These are phyloP conservation scores for Chloebia gouldiae DNA, from an alignment of 2,113 vertebrate genomes.

Conservation along the genomic window DNA sequence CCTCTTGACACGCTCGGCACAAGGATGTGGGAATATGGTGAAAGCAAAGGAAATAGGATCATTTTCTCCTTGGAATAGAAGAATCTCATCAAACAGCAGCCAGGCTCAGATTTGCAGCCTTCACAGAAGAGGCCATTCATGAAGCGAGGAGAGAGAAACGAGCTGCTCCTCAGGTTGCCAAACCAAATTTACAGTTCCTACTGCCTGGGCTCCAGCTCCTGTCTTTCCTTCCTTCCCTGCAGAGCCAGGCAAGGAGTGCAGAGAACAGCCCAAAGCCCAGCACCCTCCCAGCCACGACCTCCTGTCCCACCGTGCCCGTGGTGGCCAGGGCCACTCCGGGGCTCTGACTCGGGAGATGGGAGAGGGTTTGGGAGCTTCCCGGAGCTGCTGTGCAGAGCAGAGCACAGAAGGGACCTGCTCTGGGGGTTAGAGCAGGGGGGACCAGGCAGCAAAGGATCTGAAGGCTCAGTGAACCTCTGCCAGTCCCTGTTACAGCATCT, in stretches of 20 bases:
- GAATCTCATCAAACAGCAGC: constrained; percentile 64
- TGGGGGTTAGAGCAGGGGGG: not conserved
- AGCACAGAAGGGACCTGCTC: not conserved
- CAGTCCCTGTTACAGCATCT: not conserved
- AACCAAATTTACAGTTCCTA: constrained; percentile 61
- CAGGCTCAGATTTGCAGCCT: constrained; percentile 38
- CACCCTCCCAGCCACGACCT: not conserved
- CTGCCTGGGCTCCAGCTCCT: constrained; percentile 27
- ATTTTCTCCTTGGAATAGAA: constrained; percentile 63
- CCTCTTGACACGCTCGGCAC: constrained; percentile 48
- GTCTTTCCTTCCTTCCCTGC: not conserved
- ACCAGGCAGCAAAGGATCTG: not conserved
- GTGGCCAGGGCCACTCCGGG: not conserved
- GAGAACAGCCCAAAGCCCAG: not conserved
- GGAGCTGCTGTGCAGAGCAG: not conserved
- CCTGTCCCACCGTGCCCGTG: not conserved
- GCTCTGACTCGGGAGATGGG: accelerated
- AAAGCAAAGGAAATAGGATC: constrained; percentile 64
- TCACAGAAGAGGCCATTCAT: constrained; percentile 67
- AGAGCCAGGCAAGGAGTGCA: not conserved
- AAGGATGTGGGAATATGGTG: constrained; percentile 54
- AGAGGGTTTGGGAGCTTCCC: not conserved
- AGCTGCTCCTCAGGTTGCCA: constrained; percentile 32
- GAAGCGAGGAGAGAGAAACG: not conserved
- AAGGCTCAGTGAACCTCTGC: not conserved